Evolutionary conservation across 2,797 vertebrate species (phyloP), one percentile per base, ranked within the genome.

Genomic region (Bothrops alternatus): DNA sequence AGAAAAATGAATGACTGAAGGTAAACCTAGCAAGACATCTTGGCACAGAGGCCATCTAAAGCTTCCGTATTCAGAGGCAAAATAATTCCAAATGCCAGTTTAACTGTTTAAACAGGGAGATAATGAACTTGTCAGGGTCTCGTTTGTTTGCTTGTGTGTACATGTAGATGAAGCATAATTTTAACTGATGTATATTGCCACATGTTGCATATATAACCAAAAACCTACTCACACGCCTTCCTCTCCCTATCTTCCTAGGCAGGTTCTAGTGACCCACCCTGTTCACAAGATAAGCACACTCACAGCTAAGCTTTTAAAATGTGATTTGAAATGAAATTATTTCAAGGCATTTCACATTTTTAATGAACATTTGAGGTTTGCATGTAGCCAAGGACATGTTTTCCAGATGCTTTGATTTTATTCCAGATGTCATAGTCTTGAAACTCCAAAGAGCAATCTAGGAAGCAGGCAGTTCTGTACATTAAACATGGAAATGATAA

Each of bases 321-420:
- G 37, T 4, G 73, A 65, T 47, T 69, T 61, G 18, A 50, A 88
- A 90, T 42, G 25, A 55, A 47, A 56, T 50, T 63, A 63, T 82
- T 93, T 88, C 42, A 32, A 42, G 57, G 56, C 57, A 32, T 87
- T n/a, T 65, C 55, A 87, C 42, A 73, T 87, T 91, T 88, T 53
- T 23, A 88, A 47, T 32, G 86, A n/a, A 18, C 13, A 32, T 85
- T 88, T 85, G 90, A 28, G 90, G 88, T 53, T 88, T 78, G 69
- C 63, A 87, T 63, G 86, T 50, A 69, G 85, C 47, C 13, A 58
- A 8, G 4, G 69, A 12, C 13, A 8, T 23, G 2, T 63, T 93
- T 91, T 42, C 92, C 90, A 93, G 92, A 63, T 85, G 87, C 20
- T 69, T 61, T 78, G 7, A 61, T 69, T 93, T 92, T 3, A 55